Evolutionary conservation across 2,113 vertebrate genomes (phyloP).

Genomic region (Sceloporus undulatus): DNA sequence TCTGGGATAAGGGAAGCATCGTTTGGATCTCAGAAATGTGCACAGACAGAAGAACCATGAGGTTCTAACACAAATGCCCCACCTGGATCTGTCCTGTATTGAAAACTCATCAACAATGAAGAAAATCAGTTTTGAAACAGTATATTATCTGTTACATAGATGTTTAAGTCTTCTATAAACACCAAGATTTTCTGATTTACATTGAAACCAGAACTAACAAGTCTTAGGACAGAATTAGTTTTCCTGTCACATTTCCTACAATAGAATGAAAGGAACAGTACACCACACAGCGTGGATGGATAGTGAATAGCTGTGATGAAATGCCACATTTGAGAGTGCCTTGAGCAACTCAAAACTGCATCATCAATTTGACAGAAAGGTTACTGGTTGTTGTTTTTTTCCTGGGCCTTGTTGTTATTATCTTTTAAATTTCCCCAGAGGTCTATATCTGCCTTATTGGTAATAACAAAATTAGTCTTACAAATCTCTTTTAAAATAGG

Average conservation of each 20-base stretch:
- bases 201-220: too few relatives aligned
- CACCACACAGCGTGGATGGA: background rate
- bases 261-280: background rate
- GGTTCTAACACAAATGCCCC: too few relatives aligned
- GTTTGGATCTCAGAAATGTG: too few relatives aligned
- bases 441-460: background rate
- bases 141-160: too few relatives aligned
- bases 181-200: too few relatives aligned
- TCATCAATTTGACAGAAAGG: slow-evolving; percentile 21
- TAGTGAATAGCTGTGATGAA: background rate
- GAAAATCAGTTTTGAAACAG: too few relatives aligned
- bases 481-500: slow-evolving; percentile 3
- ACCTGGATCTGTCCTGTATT: too few relatives aligned
- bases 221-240: too few relatives aligned
- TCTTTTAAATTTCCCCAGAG: slow-evolving; percentile 13
- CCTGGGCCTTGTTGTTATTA: background rate
- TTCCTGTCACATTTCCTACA: slow-evolving; percentile 24
- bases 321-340: background rate
- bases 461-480: slow-evolving; percentile 10
- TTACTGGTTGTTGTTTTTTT: background rate
- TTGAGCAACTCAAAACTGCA: background rate
- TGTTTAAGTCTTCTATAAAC: too few relatives aligned
- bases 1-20: too few relatives aligned
- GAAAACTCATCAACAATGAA: too few relatives aligned
- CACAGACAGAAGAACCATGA: too few relatives aligned